Conservation (phyloP, 1,140 invertebrate genomes). For the Branchinecta lynchi region DNA sequence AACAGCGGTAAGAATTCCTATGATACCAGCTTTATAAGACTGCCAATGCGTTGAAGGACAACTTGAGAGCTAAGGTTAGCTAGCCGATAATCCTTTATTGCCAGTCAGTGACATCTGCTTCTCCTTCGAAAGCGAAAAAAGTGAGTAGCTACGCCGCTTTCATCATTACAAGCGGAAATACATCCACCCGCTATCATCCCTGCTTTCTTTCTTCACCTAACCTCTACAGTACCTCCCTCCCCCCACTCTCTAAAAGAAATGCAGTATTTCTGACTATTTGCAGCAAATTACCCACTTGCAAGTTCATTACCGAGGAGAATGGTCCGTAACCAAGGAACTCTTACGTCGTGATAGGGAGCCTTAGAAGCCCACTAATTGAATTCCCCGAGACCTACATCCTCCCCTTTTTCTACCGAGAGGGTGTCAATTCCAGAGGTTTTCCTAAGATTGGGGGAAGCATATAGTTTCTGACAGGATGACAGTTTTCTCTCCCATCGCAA, state of each 20-base stretch:
- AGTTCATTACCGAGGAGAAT: too few species aligned
- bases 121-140: too few species aligned
- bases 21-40: too few species aligned
- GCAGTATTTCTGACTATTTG: too few species aligned
- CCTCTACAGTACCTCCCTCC: neutral
- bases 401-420: neutral
- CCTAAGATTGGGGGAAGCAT: neutral
- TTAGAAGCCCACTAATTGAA: neutral
- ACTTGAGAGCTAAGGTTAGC: too few species aligned
- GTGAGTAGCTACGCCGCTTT: neutral
- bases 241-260: too few species aligned
- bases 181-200: neutral
- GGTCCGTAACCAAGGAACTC: too few species aligned
- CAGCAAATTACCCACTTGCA: too few species aligned
- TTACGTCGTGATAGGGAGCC: neutral
- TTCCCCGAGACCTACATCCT: neutral
- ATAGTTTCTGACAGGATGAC: neutral
- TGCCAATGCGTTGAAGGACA: too few species aligned
- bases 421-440: conserved; percentile 1
- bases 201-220: neutral
- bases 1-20: too few species aligned
- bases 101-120: too few species aligned
- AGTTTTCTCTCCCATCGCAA: neutral
- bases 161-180: conserved; percentile 10
- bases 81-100: too few species aligned